Evolutionary conservation across 2,888 invertebrate species (phyloP), one percentile per base, ranked within the genome.

Genomic region (Luperina testacea): DNA sequence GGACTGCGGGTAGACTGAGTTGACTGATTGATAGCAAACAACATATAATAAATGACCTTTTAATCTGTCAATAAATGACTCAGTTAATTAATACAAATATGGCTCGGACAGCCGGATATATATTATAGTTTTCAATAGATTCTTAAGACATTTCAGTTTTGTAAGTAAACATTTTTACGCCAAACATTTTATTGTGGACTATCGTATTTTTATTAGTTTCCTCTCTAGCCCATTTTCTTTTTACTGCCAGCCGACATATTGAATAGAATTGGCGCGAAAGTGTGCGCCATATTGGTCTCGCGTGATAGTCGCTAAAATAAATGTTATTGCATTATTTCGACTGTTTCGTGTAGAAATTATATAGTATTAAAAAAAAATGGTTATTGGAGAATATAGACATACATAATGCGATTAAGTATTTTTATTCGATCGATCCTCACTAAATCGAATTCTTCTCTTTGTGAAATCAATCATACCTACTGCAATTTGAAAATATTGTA

Each of bases 211-310:
- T 95, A 94, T 94, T 90, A 91, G 90, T 92, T 94, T 91, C 90
- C 91, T 90, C 92, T 91, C 92, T 90, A 91, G 90, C 89, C 93
- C 91, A 93, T 94, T 95, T 94, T 94, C 93, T 92, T 92, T 95
- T 96, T 95, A 96, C 91, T 89, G 92, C 90, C 90, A 73, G 83
- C 85, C 92, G 92, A 93, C 94, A 93, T 95, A 95, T 95, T 96
- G 95, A 95, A 95, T 94, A 93, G 94, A 94, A 95, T 95, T 93
- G 94, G 93, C 90, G 90, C 83, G 89, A 85, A 87, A 91, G 90
- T 88, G 59, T n/a, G 83, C 73, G 92, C 90, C 90, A 78, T 87
- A 88, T 90, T 86, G 91, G 72, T 77, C 92, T 84, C 53, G 45
- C 42, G 82, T 78, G 70, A 75, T 83, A 77, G 70, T 64, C 69